A percentile compares a stretch with the other conserved stretches of the same genome.
Evolutionary conservation across 2,113 vertebrate species (phyloP).

Genomic region (Chitala chitala): DNA sequence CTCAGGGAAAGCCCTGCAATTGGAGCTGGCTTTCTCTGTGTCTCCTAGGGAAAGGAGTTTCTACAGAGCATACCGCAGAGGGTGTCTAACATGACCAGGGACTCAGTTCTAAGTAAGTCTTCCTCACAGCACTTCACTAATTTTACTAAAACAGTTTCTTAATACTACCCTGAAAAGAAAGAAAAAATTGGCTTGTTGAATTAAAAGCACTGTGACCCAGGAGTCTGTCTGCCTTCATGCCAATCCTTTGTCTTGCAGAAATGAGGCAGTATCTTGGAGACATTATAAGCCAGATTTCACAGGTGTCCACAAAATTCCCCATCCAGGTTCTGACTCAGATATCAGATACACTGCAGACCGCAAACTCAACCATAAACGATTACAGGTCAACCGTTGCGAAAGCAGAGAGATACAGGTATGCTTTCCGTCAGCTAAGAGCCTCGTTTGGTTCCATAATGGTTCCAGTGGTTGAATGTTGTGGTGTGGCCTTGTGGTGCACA

Average conservation of each 20-base stretch:
- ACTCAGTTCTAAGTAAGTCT: constrained; percentile 60
- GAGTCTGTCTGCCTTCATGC: background rate
- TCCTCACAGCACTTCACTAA: background rate
- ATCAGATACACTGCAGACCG: background rate
- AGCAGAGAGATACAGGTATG: constrained; percentile 59
- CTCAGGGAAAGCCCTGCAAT: too few relatives aligned
- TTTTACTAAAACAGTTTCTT: background rate
- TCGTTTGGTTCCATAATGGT: background rate
- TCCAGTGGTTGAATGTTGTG: background rate
- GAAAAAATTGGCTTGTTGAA: background rate
- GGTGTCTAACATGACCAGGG: constrained; percentile 56
- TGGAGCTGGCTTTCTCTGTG: background rate
- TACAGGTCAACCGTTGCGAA: background rate
- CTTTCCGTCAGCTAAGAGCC: fast-evolving
- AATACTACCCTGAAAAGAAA: too few relatives aligned
- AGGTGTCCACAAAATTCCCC: constrained; percentile 27
- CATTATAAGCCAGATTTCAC: constrained; percentile 49
- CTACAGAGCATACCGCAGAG: constrained; percentile 45
- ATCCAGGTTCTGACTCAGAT: constrained; percentile 20
- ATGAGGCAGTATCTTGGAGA: constrained; percentile 41
- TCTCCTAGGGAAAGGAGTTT: constrained; percentile 50
- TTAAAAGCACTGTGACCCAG: background rate
- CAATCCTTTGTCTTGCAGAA: constrained; percentile 42
- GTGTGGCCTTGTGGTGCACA: constrained; percentile 36
- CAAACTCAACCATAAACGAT: fast-evolving